Evolutionary conservation across 2,888 invertebrate species (phyloP), one percentile per base, ranked within the genome.

Genomic region (Arge pagana): DNA sequence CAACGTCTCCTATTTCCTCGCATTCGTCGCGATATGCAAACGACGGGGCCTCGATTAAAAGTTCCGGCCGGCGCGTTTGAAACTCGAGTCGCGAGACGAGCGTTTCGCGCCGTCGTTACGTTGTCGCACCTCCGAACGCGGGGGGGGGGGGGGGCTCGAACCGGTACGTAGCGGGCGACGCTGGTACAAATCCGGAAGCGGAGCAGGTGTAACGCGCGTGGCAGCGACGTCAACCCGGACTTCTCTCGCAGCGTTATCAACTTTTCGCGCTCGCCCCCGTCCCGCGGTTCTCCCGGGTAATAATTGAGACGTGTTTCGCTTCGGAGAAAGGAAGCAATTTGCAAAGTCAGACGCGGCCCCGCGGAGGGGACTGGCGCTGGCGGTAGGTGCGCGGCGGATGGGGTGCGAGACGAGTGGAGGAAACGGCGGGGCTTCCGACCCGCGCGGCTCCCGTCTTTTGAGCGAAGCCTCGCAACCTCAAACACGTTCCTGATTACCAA

Each of bases 291-390:
- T n/a, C n/a, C n/a, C 11, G 28, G 48, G 41, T 42, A 23, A 28
- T 35, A 33, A 40, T 63, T 63, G 63, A 61, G 57, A 57, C 41
- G 40, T 58, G 54, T 54, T 63, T 63, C 59, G 42, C 42, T 59
- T 63, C 53, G 40, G 54, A 26, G 43, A 57, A 57, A 55, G 60
- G 56, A 56, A 58, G 62, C 57, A 64, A 64, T 64, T 62, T 64
- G 55, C 56, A 48, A 61, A 56, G 50, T 43, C 59, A 51, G 37
- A 51, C 37, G 39, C 51, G 57, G 50, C 53, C 50, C 59, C 50
- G 42, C 8, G 18, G 15, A 21, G 40, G 43, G 50, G 23, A 30
- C 13, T 30, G 50, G 13, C n/a, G 39, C 21, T 49, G 28, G 23
- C 31, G 24, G 49, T 18, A 18, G 8, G 30, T 6, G 11, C 21